These are phyloP conservation scores for Pterostichus niger DNA, from an alignment of 2,888 invertebrate genomes.

Conservation along the genomic window DNA sequence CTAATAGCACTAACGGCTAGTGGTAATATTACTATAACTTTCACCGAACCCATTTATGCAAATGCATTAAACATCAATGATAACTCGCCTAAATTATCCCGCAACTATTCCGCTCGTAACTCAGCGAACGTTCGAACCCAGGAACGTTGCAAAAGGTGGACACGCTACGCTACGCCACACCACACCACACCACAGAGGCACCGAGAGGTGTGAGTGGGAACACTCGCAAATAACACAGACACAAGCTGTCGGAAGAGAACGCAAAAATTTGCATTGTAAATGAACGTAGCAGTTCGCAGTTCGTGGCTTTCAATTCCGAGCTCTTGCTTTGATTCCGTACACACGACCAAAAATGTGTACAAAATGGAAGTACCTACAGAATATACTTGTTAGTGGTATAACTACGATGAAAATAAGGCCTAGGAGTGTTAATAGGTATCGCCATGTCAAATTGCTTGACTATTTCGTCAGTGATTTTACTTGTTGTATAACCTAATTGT, in stretches of 20 bases:
- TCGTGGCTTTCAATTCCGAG: slow-evolving; percentile 51
- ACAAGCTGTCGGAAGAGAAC: slow-evolving; percentile 61
- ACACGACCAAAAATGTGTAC: not conserved
- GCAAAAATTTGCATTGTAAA: slow-evolving; percentile 64
- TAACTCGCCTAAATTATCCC: slow-evolving; percentile 46
- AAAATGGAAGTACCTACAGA: no score
- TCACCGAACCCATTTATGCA: slow-evolving; percentile 25
- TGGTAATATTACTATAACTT: not conserved
- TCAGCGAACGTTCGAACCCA: slow-evolving; percentile 2
- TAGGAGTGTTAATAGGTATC: no score
- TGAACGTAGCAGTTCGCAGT: slow-evolving; percentile 47
- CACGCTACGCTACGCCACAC: not conserved
- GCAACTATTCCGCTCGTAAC: slow-evolving; percentile 19
- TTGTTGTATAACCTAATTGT: no score
- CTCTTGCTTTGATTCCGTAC: slow-evolving; percentile 36
- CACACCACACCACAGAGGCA: not conserved
- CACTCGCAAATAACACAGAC: slow-evolving; percentile 54
- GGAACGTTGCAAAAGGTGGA: not conserved
- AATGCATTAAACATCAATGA: slow-evolving; percentile 36
- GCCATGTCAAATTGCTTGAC: no score
- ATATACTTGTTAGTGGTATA: not conserved
- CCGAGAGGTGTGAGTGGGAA: slow-evolving; percentile 14
- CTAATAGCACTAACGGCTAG: no score
- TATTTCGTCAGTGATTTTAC: no score
- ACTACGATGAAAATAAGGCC: not conserved